Evolutionary conservation across 2,113 vertebrate species (phyloP), one percentile per base, ranked within the genome.

Genomic region (Pogona vitticeps): DNA sequence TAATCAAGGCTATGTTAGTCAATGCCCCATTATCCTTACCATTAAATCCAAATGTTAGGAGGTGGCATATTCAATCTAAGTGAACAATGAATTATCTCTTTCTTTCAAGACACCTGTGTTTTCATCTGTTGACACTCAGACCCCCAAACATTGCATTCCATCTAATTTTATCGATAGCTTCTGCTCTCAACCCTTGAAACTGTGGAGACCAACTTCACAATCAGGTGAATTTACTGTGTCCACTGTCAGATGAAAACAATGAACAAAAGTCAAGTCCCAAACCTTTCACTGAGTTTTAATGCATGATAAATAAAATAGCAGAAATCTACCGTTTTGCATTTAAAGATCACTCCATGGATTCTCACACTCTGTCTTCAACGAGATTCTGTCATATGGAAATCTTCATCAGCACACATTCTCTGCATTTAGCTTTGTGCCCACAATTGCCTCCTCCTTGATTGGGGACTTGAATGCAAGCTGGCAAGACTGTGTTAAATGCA

Each of bases 261-360:
- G 3, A 83, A 38, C 20, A 63, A 79, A 83, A 83, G 14, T 52
- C 52, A 81, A 40, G 76, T 26, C 38, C 76, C 4, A 73, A 18
- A 15, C 3, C 28, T 46, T 67, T 2, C 42, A 56, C 40, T 71
- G 59, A 61, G 13, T 12, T 31, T 65, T 58, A 76, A 84, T 71
- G 77, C 61, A 63, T 63, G 70, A 82, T 82, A 82, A 82, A 75
- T 82, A 82, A 87, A 87, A 82, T 77, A 82, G 33, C 75, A 61
- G 70, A 67, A 82, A 73, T 73, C 59, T 76, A 65, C 81, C 38
- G 33, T n/a, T 82, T 82, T 90, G 17, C 73, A 86, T 85, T 52
- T 85, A 82, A 72, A 38, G 83, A 83, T 88, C 76, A 67, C 68
- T 61, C 68, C 15, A 26, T 70, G 46, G 52, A 42, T 52, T 83